These are phyloP conservation scores for Smutsia gigantea DNA, from an alignment of 2,797 vertebrate species.

Conservation along the genomic window DNA sequence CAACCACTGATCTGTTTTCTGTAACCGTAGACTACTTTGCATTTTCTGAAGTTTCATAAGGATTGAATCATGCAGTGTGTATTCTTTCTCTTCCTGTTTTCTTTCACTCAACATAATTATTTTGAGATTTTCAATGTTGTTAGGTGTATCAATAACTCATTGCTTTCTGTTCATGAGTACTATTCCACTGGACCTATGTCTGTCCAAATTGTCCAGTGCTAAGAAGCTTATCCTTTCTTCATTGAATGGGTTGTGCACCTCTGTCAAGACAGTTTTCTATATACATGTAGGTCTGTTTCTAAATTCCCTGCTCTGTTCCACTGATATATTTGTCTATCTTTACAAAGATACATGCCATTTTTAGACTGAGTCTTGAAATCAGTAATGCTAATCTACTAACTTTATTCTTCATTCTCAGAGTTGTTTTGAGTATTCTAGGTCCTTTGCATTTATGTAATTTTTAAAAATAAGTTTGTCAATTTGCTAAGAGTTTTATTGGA, in stretches of 20 bases:
- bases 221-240: neutral
- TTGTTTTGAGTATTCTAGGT: neutral
- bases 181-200: neutral
- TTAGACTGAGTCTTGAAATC: neutral
- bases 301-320: neutral
- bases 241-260: neutral
- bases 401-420: neutral
- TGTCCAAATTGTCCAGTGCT: neutral
- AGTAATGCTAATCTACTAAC: neutral
- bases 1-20: neutral
- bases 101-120: neutral
- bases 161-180: neutral
- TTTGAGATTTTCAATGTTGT: neutral
- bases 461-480: neutral
- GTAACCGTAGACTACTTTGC: neutral
- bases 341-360: neutral
- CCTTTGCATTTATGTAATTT: neutral
- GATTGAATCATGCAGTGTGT: neutral
- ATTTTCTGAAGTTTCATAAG: conserved; percentile 6
- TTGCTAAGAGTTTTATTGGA: neutral
- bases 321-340: neutral
- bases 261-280: neutral
- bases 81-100: neutral
- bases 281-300: neutral
- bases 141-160: neutral